Base-by-base conservation (phyloP, 2,888 invertebrate genomes). In the Ichneumoninae sp. region DNA sequence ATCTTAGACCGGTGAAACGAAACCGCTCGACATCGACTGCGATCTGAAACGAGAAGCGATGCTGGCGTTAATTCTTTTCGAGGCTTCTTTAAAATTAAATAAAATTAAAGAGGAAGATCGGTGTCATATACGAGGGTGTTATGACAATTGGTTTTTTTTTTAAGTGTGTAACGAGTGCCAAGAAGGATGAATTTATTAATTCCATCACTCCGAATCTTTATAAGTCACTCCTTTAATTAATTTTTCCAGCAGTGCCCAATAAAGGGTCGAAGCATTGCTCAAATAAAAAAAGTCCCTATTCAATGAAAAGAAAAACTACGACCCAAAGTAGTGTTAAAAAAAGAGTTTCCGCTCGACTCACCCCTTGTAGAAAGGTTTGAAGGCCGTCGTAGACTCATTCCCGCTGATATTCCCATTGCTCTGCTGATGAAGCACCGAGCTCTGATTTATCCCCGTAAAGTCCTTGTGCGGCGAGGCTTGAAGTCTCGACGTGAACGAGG, bases 321-420 rank as follows among this genome's bases (percentile, higher is more conserved):
- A 4, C 4, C 16, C 4, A 13, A 47, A 47, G 16, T 47, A 16
- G 3, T 4, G 4, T 47, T 16, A 3, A 16, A 7, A 44, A 30
- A 65, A 8, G 54, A 30, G 3, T 57, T 22, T 57, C 33, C 75
- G 47, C 22, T 36, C 52, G 86, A 94, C 94, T 95, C 94, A 98
- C 98, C 97, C 97, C 95, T 98, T 98, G 94, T 98, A 98, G 94
- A 98, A 97, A 87, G 98, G 98, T 94, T 98, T 98, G 94, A 98
- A 98, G 92, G 97, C 97, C 77, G 97, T 95, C 65, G 92, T 92
- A 26, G 93, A 92, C 85, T 91, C 94, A 91, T 91, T 94, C 89
- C 91, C 92, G 81, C 91, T 93, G 81, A 93, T 83, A 81, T 92
- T 93, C 88, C 92, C 92, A 89, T 92, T 93, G 83, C 91, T 93